Evolutionary conservation across 2,113 vertebrate genomes (phyloP).

Genomic region (Saguinus imperator): DNA sequence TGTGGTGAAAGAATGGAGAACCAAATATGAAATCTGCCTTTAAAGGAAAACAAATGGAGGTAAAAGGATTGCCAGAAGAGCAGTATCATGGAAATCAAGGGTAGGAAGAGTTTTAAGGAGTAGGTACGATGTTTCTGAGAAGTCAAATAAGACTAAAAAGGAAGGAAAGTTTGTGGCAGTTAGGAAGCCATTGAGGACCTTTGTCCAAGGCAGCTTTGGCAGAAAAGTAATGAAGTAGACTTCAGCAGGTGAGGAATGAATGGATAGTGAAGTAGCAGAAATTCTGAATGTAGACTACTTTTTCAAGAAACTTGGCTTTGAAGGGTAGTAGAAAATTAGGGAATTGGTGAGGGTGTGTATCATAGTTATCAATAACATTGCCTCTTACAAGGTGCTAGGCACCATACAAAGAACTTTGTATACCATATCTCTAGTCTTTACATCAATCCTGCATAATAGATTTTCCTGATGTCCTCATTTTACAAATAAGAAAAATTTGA

Average conservation of each 20-base stretch:
- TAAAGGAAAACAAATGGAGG: background rate
- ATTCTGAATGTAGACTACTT: background rate
- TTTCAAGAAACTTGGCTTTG: conserved; percentile 23
- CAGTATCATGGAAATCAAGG: background rate
- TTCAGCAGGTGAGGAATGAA: background rate
- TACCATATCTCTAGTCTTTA: background rate
- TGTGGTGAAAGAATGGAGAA: background rate
- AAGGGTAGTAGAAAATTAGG: background rate
- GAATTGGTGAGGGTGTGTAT: background rate
- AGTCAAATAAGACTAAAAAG: background rate
- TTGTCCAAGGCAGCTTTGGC: background rate
- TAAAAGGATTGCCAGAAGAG: background rate
- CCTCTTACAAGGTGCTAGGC: background rate
- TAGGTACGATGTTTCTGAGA: background rate
- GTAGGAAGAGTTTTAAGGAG: background rate
- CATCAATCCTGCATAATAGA: background rate
- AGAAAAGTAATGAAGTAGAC: background rate
- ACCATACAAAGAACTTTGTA: background rate
- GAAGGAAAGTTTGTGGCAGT: background rate
- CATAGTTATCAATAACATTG: background rate
- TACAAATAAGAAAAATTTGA: conserved; percentile 1
- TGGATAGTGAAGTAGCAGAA: background rate
- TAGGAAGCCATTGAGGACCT: background rate
- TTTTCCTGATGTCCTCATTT: background rate
- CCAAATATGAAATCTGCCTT: conserved; percentile 19